Conservation (phyloP, 2,797 vertebrate genomes). For the Pogoniulus pusillus region DNA sequence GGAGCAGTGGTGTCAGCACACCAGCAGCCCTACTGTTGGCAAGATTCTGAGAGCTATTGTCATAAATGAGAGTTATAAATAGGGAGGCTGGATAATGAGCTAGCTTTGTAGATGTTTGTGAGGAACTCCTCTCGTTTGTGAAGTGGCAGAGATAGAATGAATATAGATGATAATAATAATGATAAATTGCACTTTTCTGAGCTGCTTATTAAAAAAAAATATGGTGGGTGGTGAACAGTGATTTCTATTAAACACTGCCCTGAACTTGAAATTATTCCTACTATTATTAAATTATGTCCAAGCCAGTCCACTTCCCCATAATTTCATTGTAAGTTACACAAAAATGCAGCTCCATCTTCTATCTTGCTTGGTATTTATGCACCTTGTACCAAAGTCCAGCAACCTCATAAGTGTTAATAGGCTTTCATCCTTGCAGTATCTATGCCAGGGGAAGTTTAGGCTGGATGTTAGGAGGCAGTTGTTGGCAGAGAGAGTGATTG, state of each 20-base stretch:
- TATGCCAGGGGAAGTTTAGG: too few relatives aligned
- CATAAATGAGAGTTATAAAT: conserved; percentile 70
- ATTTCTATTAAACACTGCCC: conserved; percentile 54
- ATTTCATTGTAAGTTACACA: conserved; percentile 41
- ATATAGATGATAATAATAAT: conserved; percentile 53
- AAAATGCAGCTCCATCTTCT: conserved; percentile 27
- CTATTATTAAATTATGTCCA: conserved; percentile 54
- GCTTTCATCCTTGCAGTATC: conserved; percentile 30
- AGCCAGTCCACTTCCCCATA: conserved; percentile 29
- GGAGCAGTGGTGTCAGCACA: conserved; percentile 70
- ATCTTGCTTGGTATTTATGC: conserved; percentile 20
- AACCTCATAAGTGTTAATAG: conserved; percentile 41
- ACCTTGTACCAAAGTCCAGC: conserved; percentile 26
- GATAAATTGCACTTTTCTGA: conserved; percentile 63
- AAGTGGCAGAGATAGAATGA: conserved; percentile 44
- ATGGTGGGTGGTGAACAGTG: conserved; percentile 29
- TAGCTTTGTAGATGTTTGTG: conserved; percentile 64
- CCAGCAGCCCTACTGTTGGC: conserved; percentile 65
- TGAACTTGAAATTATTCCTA: conserved; percentile 56
- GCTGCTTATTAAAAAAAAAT: conserved; percentile 50
- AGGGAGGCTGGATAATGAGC: conserved; percentile 66
- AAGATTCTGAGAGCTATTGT: conserved; percentile 63
- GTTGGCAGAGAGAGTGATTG: too few relatives aligned
- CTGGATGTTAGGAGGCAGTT: too few relatives aligned
- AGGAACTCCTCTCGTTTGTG: conserved; percentile 66